Evolutionary conservation across 2,888 invertebrate species (phyloP), one percentile per base, ranked within the genome.

Genomic region (Isoperla grammatica): DNA sequence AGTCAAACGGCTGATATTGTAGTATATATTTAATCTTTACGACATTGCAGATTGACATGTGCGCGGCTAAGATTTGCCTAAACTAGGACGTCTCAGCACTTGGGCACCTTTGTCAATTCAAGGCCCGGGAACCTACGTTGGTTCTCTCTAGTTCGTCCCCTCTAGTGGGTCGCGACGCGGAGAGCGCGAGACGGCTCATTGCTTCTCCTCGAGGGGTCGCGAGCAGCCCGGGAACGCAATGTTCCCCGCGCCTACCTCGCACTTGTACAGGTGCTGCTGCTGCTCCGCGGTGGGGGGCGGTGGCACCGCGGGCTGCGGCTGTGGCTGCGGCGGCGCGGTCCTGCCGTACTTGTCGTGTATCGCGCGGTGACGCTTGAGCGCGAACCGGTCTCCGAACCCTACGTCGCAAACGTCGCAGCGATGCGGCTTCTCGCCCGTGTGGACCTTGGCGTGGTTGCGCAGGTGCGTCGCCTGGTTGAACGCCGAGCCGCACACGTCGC

Each of bases 401-500:
- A 91, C 91, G 63, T 89, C 85, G 70, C 89, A 89, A 62, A 88
- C 88, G 74, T 89, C 88, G 74, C 89, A 89, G 69, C 88, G 87
- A 73, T 87, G 88, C 0, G 89, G 89, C 68, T 88, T 88, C 74
- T 88, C 88, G 2, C 88, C 88, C 1, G 87, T 87, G 74, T 88
- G 88, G 60, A 88, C 83, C 75, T 91, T 91, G 55, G 90, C 90
- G 71, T 92, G 91, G 74, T 91, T 92, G 73, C 91, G 91, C 61
- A 91, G 78, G 74, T 91, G 91, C 23, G 91, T 91, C 22, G 91
- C 91, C 75, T 91, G 91, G 72, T 90, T 91, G 73, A 92, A 92
- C 59, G 90, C 90, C 20, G 89, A 90, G n/a, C 90, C 90, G 71
- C 91, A 92, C 57, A 87, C 88, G 66, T 89, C 89, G 73, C 91